A percentile compares a stretch with the other conserved stretches of the same genome.
These are phyloP conservation scores for Platysteira castanea DNA, from an alignment of 2,113 vertebrate species.

Conservation along the genomic window DNA sequence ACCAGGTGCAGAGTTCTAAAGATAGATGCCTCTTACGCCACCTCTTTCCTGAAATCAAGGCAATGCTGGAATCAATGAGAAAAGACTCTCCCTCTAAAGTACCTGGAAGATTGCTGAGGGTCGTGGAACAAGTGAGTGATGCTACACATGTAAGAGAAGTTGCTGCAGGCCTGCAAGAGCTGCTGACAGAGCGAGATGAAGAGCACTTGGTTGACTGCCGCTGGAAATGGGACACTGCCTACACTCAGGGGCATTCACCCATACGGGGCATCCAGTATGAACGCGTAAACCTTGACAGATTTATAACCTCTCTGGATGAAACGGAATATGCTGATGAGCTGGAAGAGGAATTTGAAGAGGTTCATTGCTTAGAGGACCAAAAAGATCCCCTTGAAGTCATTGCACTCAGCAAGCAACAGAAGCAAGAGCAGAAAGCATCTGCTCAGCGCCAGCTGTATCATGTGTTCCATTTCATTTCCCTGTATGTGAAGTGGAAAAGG, in stretches of 20 bases:
- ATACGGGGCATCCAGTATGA: slow-evolving; percentile 71
- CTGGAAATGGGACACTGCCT: slow-evolving; percentile 73
- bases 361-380: slow-evolving; percentile 59
- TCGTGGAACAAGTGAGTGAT: slow-evolving; percentile 24
- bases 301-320: slow-evolving; percentile 13
- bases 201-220: slow-evolving; percentile 75
- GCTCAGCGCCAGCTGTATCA: slow-evolving; percentile 46
- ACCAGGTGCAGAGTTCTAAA: slow-evolving; percentile 41
- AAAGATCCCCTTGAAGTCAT: slow-evolving; percentile 66
- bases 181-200: slow-evolving; percentile 68
- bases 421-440: slow-evolving; percentile 63
- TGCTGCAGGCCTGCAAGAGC: slow-evolving; percentile 61
- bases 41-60: slow-evolving; percentile 53
- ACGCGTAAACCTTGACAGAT: slow-evolving; percentile 57
- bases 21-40: background rate
- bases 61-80: background rate
- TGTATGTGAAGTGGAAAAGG: slow-evolving; percentile 68
- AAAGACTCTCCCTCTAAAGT: slow-evolving; percentile 36
- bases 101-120: slow-evolving; percentile 62
- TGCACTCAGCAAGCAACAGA: slow-evolving; percentile 66
- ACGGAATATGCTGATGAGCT: background rate
- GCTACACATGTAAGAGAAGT: slow-evolving; percentile 35
- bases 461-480: slow-evolving; percentile 44
- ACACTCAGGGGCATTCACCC: slow-evolving; percentile 21
- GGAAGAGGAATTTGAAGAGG: slow-evolving; percentile 38